Conservation (phyloP, 2,888 invertebrate genomes). For the Drosophila pseudotakahashii region DNA sequence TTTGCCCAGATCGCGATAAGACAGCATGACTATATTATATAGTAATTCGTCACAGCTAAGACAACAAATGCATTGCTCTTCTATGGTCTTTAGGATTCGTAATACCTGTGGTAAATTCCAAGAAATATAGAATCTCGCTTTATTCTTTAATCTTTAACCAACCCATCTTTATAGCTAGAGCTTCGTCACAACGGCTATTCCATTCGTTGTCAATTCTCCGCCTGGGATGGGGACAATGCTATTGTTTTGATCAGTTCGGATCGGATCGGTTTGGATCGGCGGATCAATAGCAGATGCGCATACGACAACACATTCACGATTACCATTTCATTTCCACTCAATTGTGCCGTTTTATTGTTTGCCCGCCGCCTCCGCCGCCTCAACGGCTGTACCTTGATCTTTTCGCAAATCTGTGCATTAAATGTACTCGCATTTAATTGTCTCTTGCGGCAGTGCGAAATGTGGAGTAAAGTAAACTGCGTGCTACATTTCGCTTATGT, state of each 20-base stretch:
- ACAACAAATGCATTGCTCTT: slow-evolving; percentile 33
- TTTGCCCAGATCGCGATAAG: slow-evolving; percentile 43
- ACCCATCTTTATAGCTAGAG: slow-evolving; percentile 16
- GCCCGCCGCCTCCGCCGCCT: slow-evolving; percentile 19
- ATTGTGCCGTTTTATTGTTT: slow-evolving; percentile 50
- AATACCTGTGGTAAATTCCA: not conserved
- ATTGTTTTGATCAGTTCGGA: slow-evolving; percentile 57
- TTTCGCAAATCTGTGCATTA: slow-evolving; percentile 46
- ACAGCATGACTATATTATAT: not conserved
- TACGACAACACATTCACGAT: slow-evolving; percentile 25
- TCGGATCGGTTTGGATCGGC: slow-evolving; percentile 4
- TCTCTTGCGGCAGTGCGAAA: slow-evolving; percentile 39
- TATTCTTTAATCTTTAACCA: not conserved
- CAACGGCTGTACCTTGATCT: slow-evolving; percentile 69
- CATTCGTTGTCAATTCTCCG: slow-evolving; percentile 23
- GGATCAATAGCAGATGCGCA: slow-evolving; percentile 29
- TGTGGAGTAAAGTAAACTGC: slow-evolving; percentile 72
- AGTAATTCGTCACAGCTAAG: slow-evolving; percentile 46
- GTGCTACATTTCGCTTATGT: slow-evolving; percentile 60
- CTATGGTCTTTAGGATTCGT: too few species aligned
- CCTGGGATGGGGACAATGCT: slow-evolving; percentile 59
- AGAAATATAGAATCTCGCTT: too few species aligned
- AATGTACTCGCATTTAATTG: slow-evolving; percentile 34
- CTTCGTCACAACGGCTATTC: slow-evolving; percentile 13
- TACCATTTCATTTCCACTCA: slow-evolving; percentile 50